Evolutionary conservation across 2,888 invertebrate species (phyloP), one percentile per base, ranked within the genome.

Genomic region (Eilema sororculum): DNA sequence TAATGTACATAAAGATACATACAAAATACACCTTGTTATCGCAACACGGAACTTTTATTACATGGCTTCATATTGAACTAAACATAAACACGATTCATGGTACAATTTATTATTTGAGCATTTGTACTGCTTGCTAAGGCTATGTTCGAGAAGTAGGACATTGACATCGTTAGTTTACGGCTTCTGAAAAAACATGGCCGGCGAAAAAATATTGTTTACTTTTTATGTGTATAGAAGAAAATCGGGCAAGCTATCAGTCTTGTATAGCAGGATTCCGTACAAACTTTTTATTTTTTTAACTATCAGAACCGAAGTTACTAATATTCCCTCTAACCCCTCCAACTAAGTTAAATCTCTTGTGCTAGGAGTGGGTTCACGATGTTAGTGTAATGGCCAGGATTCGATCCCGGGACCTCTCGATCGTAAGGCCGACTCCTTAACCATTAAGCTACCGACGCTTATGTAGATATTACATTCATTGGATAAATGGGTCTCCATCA

Each of bases 121-220:
- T 52, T 52, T 52, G 52, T 52, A 52, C 52, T n/a, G 52, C n/a
- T 52, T 52, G 8, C n/a, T n/a, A 52, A 52, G 52, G 52, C 46
- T 52, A 2, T n/a, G 52, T 8, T 20, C 8, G 20, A n/a, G 20
- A 52, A 52, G 52, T 52, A 52, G 52, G 52, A 52, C 52, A 52
- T 52, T 52, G 52, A n/a, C 52, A 52, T 52, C n/a, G 9, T 52
- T 20, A 20, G 46, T 46, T 46, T 52, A 52, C 52, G n/a, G 52
- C n/a, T n/a, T 52, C 52, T 52, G 52, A 52, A 52, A 52, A 52
- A 52, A 52, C 52, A n/a, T 52, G 52, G n/a, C 30, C 65, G 63
- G 4, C 61, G 57, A 67, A 28, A 20, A 8, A 9, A 9, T 52
- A 52, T 52, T 52, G n/a, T 52, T 52, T n/a, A 52, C 20, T 52